Percentiles rank a stretch among this genome's conserved stretches.
Evolutionary conservation across 2,797 vertebrate genomes (phyloP).

Genomic region (Poeciliopsis infans): DNA sequence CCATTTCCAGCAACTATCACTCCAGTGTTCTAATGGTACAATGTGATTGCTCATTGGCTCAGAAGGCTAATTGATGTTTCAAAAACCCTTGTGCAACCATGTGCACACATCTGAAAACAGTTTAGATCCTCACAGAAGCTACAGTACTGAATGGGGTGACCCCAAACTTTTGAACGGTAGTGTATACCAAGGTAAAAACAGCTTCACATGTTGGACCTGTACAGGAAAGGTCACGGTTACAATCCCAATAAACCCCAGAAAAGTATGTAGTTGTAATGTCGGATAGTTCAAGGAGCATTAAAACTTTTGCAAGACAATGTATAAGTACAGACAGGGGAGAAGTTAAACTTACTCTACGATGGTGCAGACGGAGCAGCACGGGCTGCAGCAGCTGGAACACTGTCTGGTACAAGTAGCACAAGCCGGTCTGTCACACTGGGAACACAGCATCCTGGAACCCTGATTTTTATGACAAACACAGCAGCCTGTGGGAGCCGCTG

Average conservation of each 20-base stretch:
- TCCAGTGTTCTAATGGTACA: too few species aligned
- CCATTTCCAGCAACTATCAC: too few species aligned
- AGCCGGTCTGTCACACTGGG: slow-evolving; percentile 75
- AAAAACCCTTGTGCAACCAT: too few species aligned
- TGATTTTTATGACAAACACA: slow-evolving; percentile 78
- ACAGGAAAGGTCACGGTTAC: background rate
- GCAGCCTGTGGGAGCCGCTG: slow-evolving; percentile 60
- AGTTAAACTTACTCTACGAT: slow-evolving; percentile 76
- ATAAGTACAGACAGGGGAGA: background rate
- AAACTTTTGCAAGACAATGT: background rate
- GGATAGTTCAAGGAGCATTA: background rate
- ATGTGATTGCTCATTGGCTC: too few species aligned
- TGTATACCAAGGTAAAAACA: background rate
- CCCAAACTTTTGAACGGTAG: too few species aligned
- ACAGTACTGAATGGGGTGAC: too few species aligned
- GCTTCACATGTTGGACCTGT: background rate
- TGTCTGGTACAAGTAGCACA: slow-evolving; percentile 77
- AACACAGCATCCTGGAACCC: slow-evolving; percentile 63
- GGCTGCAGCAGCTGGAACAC: slow-evolving; percentile 76
- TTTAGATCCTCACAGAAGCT: too few species aligned
- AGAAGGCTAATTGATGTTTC: too few species aligned
- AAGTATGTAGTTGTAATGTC: background rate
- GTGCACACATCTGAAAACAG: too few species aligned
- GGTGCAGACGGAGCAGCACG: slow-evolving; percentile 82
- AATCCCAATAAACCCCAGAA: background rate